Evolutionary conservation across 2,888 invertebrate genomes (phyloP), one percentile per base, ranked within the genome.

Genomic region (Abrostola triplasia): DNA sequence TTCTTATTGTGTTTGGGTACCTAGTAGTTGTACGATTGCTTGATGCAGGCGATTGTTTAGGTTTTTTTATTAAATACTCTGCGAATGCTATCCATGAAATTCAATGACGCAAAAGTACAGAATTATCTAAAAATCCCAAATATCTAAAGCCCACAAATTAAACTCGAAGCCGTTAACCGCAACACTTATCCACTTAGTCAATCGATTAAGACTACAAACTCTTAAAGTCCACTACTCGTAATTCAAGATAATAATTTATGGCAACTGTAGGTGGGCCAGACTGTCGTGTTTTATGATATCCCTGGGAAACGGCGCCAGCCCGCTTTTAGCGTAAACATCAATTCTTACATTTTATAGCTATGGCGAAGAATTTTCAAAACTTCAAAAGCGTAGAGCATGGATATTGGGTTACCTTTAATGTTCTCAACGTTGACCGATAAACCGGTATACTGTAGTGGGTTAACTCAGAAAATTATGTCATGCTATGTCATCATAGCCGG

Each of bases 221-320:
- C 0, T n/a, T 36, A 5, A 36, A 54, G 6, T 12, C 6, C 44
- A 5, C 9, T 37, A 35, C 36, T 54, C 55, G 8, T 12, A 41
- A 52, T 51, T 48, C 54, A 57, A n/a, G 10, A 49, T 49, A 59
- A 49, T 67, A 37, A 56, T 53, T 52, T 51, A 36, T 40, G 13
- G 13, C 0, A 67, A 41, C 57, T 74, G 57, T 54, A 70, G 68
- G 54, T 61, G 42, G 60, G 61, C 61, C 61, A 69, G 48, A 58
- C 47, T 40, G 10, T 51, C 48, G 48, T 61, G 40, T 42, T 74
- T 73, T 73, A 70, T 61, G 38, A 54, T 36, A 11, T 54, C 50
- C n/a, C 24, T 11, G 10, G 37, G n/a, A 60, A 56, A 35, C 44
- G 12, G 8, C 9, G 36, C 62, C 49, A 42, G 61, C 41, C 57